A percentile compares a stretch with the other conserved stretches of the same genome.
phyloP scores from a whole-genome alignment of 2,797 vertebrate genomes.

The Pseudochirops corinnae region DNA sequence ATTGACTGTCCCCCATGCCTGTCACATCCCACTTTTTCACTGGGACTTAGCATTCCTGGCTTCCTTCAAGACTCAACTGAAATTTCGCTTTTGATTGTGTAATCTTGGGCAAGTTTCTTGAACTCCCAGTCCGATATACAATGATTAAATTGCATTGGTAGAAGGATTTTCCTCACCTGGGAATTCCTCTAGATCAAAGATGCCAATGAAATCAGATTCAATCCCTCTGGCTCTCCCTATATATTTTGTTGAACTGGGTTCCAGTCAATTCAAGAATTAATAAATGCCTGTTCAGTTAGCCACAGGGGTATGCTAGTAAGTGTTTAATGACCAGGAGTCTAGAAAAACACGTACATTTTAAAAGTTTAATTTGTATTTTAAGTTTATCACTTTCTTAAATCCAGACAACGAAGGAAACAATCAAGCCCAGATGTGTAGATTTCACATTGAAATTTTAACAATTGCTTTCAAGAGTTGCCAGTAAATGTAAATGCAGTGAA shows the following conservation, averaged over 20 bases:
- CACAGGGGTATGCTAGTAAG: not conserved
- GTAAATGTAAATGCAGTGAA: not conserved
- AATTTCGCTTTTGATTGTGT: not conserved
- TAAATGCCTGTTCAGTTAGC: not conserved
- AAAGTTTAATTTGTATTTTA: not conserved
- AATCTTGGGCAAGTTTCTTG: not conserved
- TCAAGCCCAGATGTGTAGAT: not conserved
- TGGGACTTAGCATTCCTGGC: not conserved
- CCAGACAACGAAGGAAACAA: not conserved
- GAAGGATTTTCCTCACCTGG: not conserved
- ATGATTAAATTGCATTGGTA: not conserved
- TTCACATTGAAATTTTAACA: not conserved
- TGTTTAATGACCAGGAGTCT: not conserved
- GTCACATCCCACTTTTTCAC: not conserved
- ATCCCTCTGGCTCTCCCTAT: not conserved
- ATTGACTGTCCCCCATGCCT: not conserved
- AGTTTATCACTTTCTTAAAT: not conserved
- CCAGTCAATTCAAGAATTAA: not conserved
- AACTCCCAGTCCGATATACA: not conserved
- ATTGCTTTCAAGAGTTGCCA: not conserved
- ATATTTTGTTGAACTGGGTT: not conserved
- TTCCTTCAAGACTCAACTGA: not conserved
- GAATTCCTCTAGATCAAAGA: not conserved
- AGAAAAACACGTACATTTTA: not conserved
- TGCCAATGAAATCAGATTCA: not conserved